Evolutionary conservation across 2,888 invertebrate species (phyloP).

Genomic region (Drosophila kambysellisi): DNA sequence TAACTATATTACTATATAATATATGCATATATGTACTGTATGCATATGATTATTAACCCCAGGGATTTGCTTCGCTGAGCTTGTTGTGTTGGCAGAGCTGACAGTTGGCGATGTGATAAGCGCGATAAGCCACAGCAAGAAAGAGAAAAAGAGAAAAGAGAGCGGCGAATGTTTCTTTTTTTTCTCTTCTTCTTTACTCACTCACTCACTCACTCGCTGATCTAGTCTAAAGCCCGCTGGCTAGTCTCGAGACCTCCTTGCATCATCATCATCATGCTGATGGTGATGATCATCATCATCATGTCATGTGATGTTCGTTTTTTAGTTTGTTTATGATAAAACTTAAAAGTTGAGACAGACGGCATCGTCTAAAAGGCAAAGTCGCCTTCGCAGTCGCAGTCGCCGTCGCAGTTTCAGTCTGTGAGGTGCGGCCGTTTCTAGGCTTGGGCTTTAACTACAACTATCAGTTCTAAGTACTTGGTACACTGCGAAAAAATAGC

Average conservation of each 20-base stretch:
- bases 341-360: slow-evolving; percentile 37
- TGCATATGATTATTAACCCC: slow-evolving; percentile 48
- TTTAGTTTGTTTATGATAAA: slow-evolving; percentile 45
- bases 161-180: not conserved
- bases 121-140: slow-evolving; percentile 64
- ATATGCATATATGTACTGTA: slow-evolving; percentile 9
- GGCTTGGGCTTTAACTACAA: slow-evolving; percentile 32
- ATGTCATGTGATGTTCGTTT: slow-evolving; percentile 72
- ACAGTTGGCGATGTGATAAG: slow-evolving; percentile 76
- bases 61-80: slow-evolving; percentile 61
- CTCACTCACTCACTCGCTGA: slow-evolving; percentile 12
- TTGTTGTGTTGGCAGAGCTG: slow-evolving; percentile 55
- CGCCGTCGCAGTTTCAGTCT: slow-evolving; percentile 13
- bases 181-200: not conserved
- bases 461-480: slow-evolving; percentile 38
- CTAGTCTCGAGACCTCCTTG: slow-evolving; percentile 67
- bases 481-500: not conserved
- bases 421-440: slow-evolving; percentile 43
- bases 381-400: not conserved
- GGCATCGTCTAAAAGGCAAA: slow-evolving; percentile 10
- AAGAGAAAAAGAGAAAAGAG: not conserved
- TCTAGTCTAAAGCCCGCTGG: slow-evolving; percentile 42
- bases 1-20: slow-evolving; percentile 1
- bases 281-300: slow-evolving; percentile 3
- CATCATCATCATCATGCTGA: slow-evolving; percentile 23